These are phyloP conservation scores for Silvanus unidentatus DNA, from an alignment of 2,888 invertebrate species.

Conservation along the genomic window DNA sequence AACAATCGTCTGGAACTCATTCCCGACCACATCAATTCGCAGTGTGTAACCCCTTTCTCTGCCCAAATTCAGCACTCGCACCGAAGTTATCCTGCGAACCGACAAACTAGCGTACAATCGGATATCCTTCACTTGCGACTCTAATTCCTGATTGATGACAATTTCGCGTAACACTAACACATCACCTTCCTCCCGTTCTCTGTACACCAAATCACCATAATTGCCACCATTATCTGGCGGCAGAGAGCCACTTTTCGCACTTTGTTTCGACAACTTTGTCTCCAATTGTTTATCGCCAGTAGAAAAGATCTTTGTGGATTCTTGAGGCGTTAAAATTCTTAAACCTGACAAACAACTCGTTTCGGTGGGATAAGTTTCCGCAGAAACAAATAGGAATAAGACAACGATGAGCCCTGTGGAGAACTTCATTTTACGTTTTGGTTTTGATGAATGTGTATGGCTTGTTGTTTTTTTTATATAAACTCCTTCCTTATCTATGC, in stretches of 20 bases:
- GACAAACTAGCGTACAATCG: conserved; percentile 26
- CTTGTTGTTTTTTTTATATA: too few relatives aligned
- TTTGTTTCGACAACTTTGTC: conserved; percentile 17
- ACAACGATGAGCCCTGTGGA: too few relatives aligned
- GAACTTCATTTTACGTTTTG: too few relatives aligned
- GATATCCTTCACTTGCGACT: conserved; percentile 23
- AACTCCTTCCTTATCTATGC: too few relatives aligned
- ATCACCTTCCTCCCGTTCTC: conserved; percentile 22
- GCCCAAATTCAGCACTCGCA: conserved; percentile 31
- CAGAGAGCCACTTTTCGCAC: conserved; percentile 8
- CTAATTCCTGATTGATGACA: conserved; percentile 20
- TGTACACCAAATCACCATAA: conserved; percentile 26
- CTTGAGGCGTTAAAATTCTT: conserved; percentile 12
- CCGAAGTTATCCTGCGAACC: conserved; percentile 24
- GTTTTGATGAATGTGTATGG: too few relatives aligned
- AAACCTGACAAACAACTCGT: conserved; percentile 9
- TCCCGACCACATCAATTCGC: conserved; percentile 28
- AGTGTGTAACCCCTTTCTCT: conserved; percentile 26
- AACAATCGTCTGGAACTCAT: conserved; percentile 24
- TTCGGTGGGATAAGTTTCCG: too few relatives aligned
- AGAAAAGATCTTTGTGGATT: conserved; percentile 9
- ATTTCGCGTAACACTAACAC: conserved; percentile 25
- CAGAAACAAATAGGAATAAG: too few relatives aligned
- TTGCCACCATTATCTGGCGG: conserved; percentile 26
- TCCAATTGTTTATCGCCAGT: conserved; percentile 6